Conservation (phyloP, 2,888 invertebrate species). For the Zaprionus bogoriensis region DNA sequence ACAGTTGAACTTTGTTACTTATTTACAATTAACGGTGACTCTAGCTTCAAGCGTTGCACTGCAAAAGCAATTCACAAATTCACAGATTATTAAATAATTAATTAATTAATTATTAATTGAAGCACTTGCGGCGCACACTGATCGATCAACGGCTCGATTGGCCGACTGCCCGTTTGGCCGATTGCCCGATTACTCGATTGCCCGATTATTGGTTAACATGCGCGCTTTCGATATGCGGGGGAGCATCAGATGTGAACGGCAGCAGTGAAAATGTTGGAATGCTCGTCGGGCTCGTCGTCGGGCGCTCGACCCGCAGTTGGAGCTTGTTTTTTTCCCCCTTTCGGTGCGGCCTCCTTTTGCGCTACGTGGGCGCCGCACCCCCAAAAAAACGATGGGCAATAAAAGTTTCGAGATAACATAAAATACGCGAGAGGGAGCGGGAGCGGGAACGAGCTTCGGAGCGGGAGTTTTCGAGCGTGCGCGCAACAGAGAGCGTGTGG, state of each 20-base stretch:
- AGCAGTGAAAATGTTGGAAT: constrained; percentile 63
- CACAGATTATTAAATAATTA: not conserved
- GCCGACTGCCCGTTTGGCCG: too few species aligned
- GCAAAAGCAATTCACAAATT: constrained; percentile 19
- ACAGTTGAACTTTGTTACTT: constrained; percentile 64
- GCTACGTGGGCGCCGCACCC: constrained; percentile 72
- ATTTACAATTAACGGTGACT: constrained; percentile 67
- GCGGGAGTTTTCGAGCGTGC: constrained; percentile 16
- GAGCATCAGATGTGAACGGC: constrained; percentile 35
- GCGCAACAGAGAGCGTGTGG: constrained; percentile 9
- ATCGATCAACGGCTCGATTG: not conserved
- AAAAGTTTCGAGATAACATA: constrained; percentile 71
- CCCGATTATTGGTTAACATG: too few species aligned
- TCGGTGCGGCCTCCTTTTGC: constrained; percentile 42
- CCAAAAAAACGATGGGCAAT: constrained; percentile 53
- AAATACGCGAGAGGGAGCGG: constrained; percentile 34
- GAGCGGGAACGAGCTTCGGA: not conserved
- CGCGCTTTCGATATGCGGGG: not conserved
- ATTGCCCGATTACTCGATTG: too few species aligned
- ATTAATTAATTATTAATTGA: not conserved
- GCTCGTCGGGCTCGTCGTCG: constrained; percentile 15
- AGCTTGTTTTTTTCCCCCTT: constrained; percentile 47
- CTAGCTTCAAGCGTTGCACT: constrained; percentile 57
- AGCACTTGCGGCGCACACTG: not conserved
- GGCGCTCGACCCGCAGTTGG: constrained; percentile 22